These are phyloP conservation scores for Cyphomyrus discorhynchus DNA, from an alignment of 2,113 vertebrate genomes.

Conservation along the genomic window DNA sequence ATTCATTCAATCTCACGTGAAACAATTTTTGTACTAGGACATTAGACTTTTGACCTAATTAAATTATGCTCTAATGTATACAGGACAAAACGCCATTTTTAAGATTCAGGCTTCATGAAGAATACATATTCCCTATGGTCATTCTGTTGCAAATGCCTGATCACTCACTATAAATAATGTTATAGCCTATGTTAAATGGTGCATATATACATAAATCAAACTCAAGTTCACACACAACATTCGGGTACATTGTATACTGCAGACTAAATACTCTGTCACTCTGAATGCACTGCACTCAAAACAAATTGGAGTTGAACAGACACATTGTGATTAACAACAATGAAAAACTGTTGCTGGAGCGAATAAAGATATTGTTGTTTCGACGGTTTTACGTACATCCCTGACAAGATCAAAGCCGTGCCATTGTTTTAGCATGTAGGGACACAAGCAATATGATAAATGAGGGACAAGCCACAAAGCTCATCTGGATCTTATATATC, in stretches of 20 bases:
- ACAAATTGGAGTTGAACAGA: neutral
- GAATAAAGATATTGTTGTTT: conserved; percentile 4
- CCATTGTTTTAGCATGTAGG: neutral
- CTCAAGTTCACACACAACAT: neutral
- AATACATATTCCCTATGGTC: neutral
- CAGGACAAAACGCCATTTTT: neutral
- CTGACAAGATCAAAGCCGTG: neutral
- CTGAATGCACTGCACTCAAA: conserved; percentile 2
- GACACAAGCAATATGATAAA: neutral
- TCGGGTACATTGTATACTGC: neutral
- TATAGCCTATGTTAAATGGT: neutral
- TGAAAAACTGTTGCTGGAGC: neutral
- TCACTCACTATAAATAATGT: neutral
- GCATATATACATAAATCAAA: neutral
- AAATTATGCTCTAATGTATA: neutral
- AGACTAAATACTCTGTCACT: neutral
- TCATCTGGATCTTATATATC: neutral
- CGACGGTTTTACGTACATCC: neutral
- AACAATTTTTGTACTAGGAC: neutral
- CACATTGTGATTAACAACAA: conserved; percentile 7
- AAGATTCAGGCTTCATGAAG: neutral
- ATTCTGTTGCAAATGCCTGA: neutral
- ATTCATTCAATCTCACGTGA: neutral
- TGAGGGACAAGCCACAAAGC: neutral
- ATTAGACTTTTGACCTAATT: neutral